Evolutionary conservation across 2,113 vertebrate genomes (phyloP).

Genomic region (Macrotis lagotis): DNA sequence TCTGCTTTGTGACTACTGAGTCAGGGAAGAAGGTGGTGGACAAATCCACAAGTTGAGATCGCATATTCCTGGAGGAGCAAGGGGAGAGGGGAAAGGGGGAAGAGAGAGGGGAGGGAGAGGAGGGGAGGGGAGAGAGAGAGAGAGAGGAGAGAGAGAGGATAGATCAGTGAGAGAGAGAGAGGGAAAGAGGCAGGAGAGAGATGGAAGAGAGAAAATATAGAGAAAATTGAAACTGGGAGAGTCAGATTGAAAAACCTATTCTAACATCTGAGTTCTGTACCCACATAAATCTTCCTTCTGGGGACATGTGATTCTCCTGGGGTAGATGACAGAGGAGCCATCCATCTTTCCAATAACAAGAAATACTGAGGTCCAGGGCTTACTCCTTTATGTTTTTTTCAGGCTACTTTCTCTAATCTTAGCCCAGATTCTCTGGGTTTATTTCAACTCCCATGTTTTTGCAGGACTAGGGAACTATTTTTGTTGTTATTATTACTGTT

Average conservation of each 20-base stretch:
- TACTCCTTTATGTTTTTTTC: background rate
- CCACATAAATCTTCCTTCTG: background rate
- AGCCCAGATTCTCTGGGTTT: background rate
- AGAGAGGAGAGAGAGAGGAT: background rate
- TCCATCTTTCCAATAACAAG: background rate
- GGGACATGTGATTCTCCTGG: background rate
- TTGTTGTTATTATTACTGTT: background rate
- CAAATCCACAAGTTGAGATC: background rate
- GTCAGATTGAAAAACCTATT: background rate
- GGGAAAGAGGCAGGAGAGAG: background rate
- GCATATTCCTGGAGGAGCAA: background rate
- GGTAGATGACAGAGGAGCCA: background rate
- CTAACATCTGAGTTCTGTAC: background rate
- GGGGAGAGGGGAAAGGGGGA: background rate
- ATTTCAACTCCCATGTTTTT: background rate
- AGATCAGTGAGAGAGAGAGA: background rate
- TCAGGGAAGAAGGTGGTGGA: background rate
- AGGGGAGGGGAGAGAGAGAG: background rate
- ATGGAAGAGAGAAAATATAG: background rate
- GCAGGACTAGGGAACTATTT: background rate
- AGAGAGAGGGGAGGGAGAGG: fast-evolving
- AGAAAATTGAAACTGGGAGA: background rate
- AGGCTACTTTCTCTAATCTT: background rate
- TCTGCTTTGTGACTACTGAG: background rate
- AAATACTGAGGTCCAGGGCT: background rate